phyloP scores from a whole-genome alignment of 2,113 vertebrate genomes.

The Melanotaenia duboulayi region DNA sequence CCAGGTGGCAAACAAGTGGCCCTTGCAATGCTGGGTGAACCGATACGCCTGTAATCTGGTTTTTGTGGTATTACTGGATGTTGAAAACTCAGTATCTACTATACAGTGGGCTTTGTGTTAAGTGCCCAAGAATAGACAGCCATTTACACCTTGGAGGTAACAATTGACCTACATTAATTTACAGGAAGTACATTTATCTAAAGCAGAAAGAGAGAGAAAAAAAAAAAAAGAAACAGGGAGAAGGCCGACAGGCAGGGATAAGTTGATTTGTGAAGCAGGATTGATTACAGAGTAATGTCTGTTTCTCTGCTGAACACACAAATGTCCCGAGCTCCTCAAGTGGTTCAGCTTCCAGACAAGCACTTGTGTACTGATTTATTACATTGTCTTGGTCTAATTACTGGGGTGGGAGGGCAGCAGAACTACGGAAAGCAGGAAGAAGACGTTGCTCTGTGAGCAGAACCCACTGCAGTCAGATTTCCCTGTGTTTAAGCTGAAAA shows the following conservation, averaged over 20 bases:
- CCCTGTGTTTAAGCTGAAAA: conserved; percentile 18
- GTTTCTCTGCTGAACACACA: conserved; percentile 72
- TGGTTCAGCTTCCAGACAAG: conserved; percentile 71
- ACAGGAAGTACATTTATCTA: conserved; percentile 73
- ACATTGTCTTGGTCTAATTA: conserved; percentile 75
- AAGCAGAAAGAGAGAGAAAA: conserved; percentile 4
- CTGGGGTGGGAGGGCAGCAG: conserved; percentile 34
- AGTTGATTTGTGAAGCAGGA: conserved; percentile 78
- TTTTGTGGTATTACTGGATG: conserved; percentile 57
- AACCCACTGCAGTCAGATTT: conserved; percentile 24
- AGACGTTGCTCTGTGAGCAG: conserved; percentile 34
- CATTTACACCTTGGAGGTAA: conserved; percentile 60
- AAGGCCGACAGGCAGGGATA: conserved; percentile 46
- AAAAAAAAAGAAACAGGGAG: neutral
- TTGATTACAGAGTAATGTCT: conserved; percentile 82
- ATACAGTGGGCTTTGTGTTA: conserved; percentile 45
- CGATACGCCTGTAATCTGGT: conserved; percentile 53
- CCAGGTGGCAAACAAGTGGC: conserved; percentile 28
- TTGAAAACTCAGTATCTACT: conserved; percentile 54
- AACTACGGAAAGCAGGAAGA: conserved; percentile 8
- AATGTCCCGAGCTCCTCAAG: conserved; percentile 71
- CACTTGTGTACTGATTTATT: conserved; percentile 80
- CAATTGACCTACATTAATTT: conserved; percentile 70
- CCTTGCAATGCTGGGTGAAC: conserved; percentile 22
- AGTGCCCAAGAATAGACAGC: conserved; percentile 41